These are phyloP conservation scores for Caenorhabditis remanei DNA, from an alignment of 1,140 invertebrate species.

Conservation along the genomic window DNA sequence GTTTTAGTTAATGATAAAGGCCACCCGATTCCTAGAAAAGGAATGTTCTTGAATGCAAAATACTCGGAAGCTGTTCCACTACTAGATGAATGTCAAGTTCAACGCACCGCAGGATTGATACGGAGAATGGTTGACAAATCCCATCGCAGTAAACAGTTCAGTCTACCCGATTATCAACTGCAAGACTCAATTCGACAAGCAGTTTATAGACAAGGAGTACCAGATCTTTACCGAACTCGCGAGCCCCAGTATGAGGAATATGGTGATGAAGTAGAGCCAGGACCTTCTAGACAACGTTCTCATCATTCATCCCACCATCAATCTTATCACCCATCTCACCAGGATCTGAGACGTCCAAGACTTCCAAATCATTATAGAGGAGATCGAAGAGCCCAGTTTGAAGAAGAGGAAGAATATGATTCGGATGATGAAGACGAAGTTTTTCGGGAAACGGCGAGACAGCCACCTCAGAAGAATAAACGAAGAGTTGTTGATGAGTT, in stretches of 20 bases:
- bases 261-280: neutral
- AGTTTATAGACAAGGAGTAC: constrained; percentile 10
- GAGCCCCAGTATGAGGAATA: neutral
- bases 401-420: constrained; percentile 1
- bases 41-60: constrained; percentile 42
- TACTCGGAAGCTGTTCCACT: neutral
- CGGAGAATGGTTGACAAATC: neutral
- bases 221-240: neutral
- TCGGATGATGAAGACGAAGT: too few relatives aligned
- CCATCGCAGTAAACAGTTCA: neutral
- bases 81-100: constrained; percentile 1
- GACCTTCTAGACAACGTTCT: neutral
- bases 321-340: neutral
- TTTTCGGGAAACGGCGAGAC: neutral
- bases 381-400: neutral
- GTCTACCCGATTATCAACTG: neutral
- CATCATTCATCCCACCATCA: neutral
- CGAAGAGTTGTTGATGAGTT: neutral
- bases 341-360: neutral
- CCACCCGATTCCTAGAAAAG: neutral
- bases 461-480: neutral
- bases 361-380: neutral
- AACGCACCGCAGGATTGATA: neutral
- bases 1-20: neutral
- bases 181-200: neutral